These are phyloP conservation scores for Abscondita cerata DNA, from an alignment of 2,888 invertebrate species.

Conservation along the genomic window DNA sequence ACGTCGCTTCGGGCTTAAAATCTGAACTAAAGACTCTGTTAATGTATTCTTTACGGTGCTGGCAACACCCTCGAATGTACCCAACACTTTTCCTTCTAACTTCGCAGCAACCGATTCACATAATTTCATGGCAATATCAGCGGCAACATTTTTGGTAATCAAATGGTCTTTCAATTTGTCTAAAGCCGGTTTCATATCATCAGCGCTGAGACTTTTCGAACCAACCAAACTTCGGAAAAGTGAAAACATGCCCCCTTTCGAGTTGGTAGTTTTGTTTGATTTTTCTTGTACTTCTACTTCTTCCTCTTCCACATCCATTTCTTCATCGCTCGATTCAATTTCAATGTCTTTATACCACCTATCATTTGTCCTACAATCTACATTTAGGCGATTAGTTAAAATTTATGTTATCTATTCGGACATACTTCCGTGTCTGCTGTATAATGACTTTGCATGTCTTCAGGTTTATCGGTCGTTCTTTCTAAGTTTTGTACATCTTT, in stretches of 20 bases:
- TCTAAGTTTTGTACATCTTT: conserved; percentile 83
- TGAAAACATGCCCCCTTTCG: conserved; percentile 75
- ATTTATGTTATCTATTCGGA: not conserved
- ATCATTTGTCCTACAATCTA: conserved; percentile 85
- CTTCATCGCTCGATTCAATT: conserved; percentile 76
- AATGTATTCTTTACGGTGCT: conserved; percentile 86
- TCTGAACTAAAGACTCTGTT: conserved; percentile 90
- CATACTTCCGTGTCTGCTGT: conserved; percentile 70
- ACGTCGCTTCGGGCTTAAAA: conserved; percentile 92
- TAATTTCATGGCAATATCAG: conserved; percentile 92
- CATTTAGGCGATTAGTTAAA: not conserved
- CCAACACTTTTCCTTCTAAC: conserved; percentile 89
- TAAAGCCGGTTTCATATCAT: conserved; percentile 84
- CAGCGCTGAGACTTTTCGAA: conserved; percentile 81
- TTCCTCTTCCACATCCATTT: too few relatives aligned
- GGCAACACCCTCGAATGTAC: conserved; percentile 94
- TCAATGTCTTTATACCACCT: conserved; percentile 84
- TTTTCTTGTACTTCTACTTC: conserved; percentile 58
- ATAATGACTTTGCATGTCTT: conserved; percentile 66
- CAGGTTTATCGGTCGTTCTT: conserved; percentile 78
- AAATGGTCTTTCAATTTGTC: conserved; percentile 96
- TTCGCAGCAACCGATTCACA: conserved; percentile 92
- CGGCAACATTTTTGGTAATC: conserved; percentile 96
- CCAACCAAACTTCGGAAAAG: conserved; percentile 87
- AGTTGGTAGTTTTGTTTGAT: conserved; percentile 38